Base-by-base conservation (phyloP, 2,797 vertebrate species). In the Megalops cyprinoides region DNA sequence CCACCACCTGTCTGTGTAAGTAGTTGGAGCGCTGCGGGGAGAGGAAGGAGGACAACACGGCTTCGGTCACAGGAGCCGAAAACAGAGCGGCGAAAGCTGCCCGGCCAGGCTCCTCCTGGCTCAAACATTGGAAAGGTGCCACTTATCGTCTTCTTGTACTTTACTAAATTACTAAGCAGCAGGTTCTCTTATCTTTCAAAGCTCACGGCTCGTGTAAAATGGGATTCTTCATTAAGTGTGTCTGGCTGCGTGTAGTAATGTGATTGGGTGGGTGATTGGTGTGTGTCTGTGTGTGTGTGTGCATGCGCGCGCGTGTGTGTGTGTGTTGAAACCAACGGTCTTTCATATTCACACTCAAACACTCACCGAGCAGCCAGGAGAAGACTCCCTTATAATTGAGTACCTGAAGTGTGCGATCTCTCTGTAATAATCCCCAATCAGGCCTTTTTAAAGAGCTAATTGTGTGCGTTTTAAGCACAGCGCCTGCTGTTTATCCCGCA, bases 1-100 rank as follows among this genome's bases (percentile, higher is more conserved):
- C 91, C 28, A 95, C 89, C 80, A 97, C 95, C 94, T 99, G 97
- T 80, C 97, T 95, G 87, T 99, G 94, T 82, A 99, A 91, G 92
- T 97, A 99, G 91, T 97, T 97, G 34, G 98, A 99, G 58, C 98
- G 94, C 98, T 99, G 93, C 51, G 9, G 77, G 89, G 81, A 1
- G 67, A 42, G 34, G 76, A 74, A 46, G 9, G 20, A 0, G 80
- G 6, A 18, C 28, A 4, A n/a, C 67, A 1, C n/a, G 20, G 48
- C 15, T 56, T 44, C 46, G 37, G 39, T 15, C 53, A n/a, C 49
- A 46, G 37, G 20, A 71, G 28, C 7, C 51, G 49, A n/a, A 3
- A 23, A 14, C 23, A 44, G 15, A 55, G 55, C 74, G 48, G 55
- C 18, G 14, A n/a, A 44, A 85, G 78, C 39, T 25, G 25, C 58